Conservation (phyloP, 2,888 invertebrate genomes). For the Lasioglossum oenotherae region DNA sequence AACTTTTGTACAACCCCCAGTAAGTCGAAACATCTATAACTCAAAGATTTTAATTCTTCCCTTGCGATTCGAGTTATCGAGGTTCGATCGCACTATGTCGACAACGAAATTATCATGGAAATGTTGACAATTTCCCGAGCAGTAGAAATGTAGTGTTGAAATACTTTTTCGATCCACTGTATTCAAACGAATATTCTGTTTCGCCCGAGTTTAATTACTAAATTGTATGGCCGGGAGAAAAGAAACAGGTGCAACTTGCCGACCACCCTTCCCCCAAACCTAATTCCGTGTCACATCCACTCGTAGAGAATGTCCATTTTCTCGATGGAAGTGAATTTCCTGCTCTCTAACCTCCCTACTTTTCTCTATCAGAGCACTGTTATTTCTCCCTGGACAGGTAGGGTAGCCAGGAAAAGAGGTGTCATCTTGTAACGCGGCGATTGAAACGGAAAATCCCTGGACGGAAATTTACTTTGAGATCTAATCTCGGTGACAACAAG, state of each 20-base stretch:
- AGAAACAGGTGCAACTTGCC: not conserved
- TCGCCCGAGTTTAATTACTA: not conserved
- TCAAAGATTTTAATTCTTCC: no score
- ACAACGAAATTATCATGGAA: not conserved
- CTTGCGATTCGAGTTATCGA: no score
- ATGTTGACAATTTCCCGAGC: not conserved
- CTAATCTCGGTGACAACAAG: conserved; percentile 46
- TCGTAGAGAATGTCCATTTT: not conserved
- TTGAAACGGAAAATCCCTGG: conserved; percentile 43
- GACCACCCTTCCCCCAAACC: not conserved
- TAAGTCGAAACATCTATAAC: no score
- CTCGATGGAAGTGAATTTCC: conserved; percentile 14
- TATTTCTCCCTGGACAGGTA: not conserved
- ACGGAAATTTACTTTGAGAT: conserved; percentile 53
- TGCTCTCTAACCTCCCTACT: not conserved
- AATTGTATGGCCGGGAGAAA: not conserved
- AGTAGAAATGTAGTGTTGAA: not conserved
- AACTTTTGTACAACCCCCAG: no score
- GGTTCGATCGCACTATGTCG: not conserved
- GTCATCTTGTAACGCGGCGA: conserved; percentile 35
- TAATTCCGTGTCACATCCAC: conserved; percentile 9
- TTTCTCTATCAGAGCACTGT: conserved; percentile 3
- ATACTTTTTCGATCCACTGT: not conserved
- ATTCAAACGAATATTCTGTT: not conserved
- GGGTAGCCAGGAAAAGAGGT: conserved; percentile 6